A percentile compares a stretch with the other conserved stretches of the same genome.
phyloP scores from a whole-genome alignment of 2,888 invertebrate species.

The Zootermopsis nevadensis region DNA sequence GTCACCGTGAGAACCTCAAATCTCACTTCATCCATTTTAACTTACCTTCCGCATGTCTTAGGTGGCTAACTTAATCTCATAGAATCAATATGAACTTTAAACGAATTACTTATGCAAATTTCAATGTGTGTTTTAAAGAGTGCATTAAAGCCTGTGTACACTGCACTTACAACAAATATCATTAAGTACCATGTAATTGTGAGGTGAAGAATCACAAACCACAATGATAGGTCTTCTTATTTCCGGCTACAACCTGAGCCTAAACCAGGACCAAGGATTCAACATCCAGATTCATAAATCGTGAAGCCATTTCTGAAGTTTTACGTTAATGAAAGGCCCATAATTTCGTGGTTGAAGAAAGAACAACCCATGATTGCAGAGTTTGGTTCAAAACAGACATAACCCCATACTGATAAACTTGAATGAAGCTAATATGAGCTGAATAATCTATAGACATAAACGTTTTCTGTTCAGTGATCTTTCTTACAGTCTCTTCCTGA shows the following conservation, averaged over 20 bases:
- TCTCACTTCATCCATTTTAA: too few relatives aligned
- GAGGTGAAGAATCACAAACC: neutral
- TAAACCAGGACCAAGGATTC: neutral
- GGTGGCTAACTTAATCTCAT: too few relatives aligned
- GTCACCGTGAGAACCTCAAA: too few relatives aligned
- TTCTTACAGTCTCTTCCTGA: too few relatives aligned
- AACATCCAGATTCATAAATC: neutral
- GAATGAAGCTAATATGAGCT: too few relatives aligned
- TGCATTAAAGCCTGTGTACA: neutral
- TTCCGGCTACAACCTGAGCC: neutral
- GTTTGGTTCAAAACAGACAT: too few relatives aligned
- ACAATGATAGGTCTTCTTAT: neutral
- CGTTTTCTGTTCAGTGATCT: too few relatives aligned
- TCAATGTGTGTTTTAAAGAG: neutral
- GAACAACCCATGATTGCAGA: too few relatives aligned
- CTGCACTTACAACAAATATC: neutral
- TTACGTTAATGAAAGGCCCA: neutral
- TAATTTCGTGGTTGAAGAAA: neutral
- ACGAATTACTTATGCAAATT: neutral
- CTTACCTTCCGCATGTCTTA: too few relatives aligned
- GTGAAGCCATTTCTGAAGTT: neutral
- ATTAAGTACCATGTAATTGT: neutral
- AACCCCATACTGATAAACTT: too few relatives aligned
- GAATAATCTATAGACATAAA: too few relatives aligned
- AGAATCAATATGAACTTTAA: neutral